Conservation (phyloP, 2,113 vertebrate species). For the Triplophysa tibetana region DNA sequence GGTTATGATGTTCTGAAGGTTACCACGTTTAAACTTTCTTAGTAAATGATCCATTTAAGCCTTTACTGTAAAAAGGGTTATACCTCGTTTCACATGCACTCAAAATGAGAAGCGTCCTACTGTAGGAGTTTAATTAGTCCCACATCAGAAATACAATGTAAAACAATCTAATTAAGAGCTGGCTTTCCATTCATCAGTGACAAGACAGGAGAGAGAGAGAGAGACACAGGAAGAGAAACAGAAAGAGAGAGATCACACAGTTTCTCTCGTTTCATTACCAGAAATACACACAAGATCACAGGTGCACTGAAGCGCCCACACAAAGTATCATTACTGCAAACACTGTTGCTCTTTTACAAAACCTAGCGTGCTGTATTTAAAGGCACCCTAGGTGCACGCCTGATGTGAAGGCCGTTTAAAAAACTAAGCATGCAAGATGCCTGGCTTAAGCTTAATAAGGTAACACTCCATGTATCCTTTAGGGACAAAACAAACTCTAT, state of each 20-base stretch:
- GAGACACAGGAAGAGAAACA: not conserved
- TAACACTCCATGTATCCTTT: too few species aligned
- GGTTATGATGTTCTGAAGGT: not conserved
- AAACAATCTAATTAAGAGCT: slow-evolving; percentile 37
- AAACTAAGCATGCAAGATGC: too few species aligned
- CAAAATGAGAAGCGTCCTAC: not conserved
- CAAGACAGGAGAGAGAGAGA: not conserved
- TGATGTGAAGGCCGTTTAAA: not conserved
- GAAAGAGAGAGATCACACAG: slow-evolving; percentile 16
- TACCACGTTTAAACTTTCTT: too few species aligned
- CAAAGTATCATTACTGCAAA: not conserved
- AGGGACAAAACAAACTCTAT: too few species aligned
- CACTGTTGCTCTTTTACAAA: not conserved
- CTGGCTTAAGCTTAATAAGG: too few species aligned
- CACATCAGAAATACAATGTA: slow-evolving; percentile 12
- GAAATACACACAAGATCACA: slow-evolving; percentile 28
- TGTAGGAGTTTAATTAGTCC: slow-evolving; percentile 26
- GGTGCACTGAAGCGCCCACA: slow-evolving; percentile 11
- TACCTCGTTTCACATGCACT: slow-evolving; percentile 7
- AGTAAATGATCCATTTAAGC: too few species aligned
- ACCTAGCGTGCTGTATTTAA: not conserved
- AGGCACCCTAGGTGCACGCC: not conserved
- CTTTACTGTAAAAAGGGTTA: not conserved
- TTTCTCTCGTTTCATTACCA: slow-evolving; percentile 13
- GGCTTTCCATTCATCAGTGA: slow-evolving; percentile 21